Conservation (phyloP, 30 jellyfish, hydroid and myxozoan genomes). For the Hydractinia symbiolongicarpus region DNA sequence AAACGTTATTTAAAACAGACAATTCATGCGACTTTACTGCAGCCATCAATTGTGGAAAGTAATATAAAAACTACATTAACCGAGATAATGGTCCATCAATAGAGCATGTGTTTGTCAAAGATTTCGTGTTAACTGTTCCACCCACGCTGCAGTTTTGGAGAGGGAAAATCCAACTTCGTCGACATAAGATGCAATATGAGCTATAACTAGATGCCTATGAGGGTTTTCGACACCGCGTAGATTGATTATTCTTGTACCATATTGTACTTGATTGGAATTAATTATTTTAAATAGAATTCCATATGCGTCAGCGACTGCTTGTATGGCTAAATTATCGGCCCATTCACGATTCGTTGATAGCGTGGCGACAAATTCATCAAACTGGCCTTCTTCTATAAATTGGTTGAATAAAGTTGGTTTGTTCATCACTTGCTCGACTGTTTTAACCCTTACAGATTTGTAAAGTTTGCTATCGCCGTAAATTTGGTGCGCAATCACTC, state of each 20-base stretch:
- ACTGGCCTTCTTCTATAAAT: background rate
- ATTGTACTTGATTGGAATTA: too few relatives aligned
- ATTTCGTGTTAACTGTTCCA: background rate
- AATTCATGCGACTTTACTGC: background rate
- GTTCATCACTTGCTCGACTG: too few relatives aligned
- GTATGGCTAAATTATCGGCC: too few relatives aligned
- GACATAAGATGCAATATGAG: background rate
- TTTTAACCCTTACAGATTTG: too few relatives aligned
- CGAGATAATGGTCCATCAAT: background rate
- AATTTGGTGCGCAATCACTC: too few relatives aligned
- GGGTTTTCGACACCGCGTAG: background rate
- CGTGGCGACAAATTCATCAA: slow-evolving; percentile 3
- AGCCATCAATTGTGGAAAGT: background rate
- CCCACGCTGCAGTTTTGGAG: background rate
- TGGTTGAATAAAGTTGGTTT: too few relatives aligned
- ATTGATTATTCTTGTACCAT: too few relatives aligned
- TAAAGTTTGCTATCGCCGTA: too few relatives aligned
- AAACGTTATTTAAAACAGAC: too few relatives aligned
- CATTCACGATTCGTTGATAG: background rate
- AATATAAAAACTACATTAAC: background rate
- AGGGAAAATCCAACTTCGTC: background rate
- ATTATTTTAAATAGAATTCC: too few relatives aligned
- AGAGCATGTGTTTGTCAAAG: slow-evolving; percentile 3
- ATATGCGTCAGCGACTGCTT: too few relatives aligned
- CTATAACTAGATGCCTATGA: too few relatives aligned